These are phyloP conservation scores for Coracias cyanogaster DNA, from an alignment of 2,797 vertebrate species.

Conservation along the genomic window DNA sequence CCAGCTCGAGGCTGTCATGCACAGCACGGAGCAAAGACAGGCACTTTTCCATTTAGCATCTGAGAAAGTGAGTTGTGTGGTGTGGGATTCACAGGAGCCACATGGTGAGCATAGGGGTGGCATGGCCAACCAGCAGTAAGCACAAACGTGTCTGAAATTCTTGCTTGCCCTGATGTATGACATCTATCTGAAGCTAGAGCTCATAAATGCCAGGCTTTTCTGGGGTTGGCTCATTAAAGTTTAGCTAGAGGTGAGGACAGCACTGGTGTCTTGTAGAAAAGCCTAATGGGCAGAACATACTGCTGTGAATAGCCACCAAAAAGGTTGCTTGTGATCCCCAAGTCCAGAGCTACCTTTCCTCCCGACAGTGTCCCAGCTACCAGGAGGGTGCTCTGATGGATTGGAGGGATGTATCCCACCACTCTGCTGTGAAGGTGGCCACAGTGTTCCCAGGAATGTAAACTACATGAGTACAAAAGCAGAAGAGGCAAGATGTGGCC, in stretches of 20 bases:
- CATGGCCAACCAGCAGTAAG: background rate
- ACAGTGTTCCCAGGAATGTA: background rate
- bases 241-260: background rate
- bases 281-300: background rate
- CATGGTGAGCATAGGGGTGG: background rate
- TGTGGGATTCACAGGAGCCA: background rate
- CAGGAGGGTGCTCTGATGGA: background rate
- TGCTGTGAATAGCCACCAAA: background rate
- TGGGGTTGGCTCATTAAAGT: background rate
- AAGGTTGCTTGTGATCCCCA: background rate
- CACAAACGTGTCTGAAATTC: background rate
- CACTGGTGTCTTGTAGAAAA: background rate
- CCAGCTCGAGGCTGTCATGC: background rate
- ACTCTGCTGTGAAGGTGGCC: background rate
- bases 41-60: background rate
- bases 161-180: background rate
- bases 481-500: background rate
- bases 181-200: background rate
- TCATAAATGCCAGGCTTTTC: background rate
- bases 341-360: background rate
- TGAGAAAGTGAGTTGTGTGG: background rate
- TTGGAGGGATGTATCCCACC: no score
- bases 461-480: background rate
- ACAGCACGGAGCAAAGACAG: background rate
- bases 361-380: background rate